Evolutionary conservation across 2,113 vertebrate species (phyloP), one percentile per base, ranked within the genome.

Genomic region (Globicephala melas): DNA sequence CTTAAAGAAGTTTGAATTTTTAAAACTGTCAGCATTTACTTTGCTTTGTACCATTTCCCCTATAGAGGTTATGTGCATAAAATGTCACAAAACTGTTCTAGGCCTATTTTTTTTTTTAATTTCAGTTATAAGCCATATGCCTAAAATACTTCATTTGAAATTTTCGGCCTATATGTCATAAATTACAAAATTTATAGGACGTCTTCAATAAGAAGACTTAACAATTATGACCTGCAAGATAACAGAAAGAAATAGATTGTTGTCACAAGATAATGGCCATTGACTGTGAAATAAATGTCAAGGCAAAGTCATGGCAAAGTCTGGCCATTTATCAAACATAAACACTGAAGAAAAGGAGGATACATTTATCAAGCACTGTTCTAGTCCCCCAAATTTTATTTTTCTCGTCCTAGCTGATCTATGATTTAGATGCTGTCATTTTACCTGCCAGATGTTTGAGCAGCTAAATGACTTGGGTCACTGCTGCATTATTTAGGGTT

Each of bases 361-460:
- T 88, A 81, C 92, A 98, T 97, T 97, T 97, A 96, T 97, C 95
- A 98, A 96, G 80, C 50, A 96, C 70, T 92, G 80, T 81, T 92
- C 87, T 82, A 77, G 62, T 36, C 74, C 67, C 41, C 15, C 74
- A 90, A 67, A 6, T 95, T 85, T 81, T 96, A 47, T 95, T 97
- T 97, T 92, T 92, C 41, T 94, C 41, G 53, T 87, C 62, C 44
- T 33, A 23, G n/a, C 63, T 95, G 65, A 95, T 85, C 41, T 92
- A 33, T 96, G 94, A 97, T 97, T 98, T 97, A 97, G 96, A 77
- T 92, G 88, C 94, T 97, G 80, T 96, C 96, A 93, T 84, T 91
- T 89, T 38, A 97, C 76, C 83, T 79, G 65, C 71, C 81, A 94
- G 63, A 82, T 95, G 74, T 94, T 97, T 96, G 71, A 81, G 28